Conservation (phyloP, 1,140 invertebrate genomes). For the Battus philenor region DNA sequence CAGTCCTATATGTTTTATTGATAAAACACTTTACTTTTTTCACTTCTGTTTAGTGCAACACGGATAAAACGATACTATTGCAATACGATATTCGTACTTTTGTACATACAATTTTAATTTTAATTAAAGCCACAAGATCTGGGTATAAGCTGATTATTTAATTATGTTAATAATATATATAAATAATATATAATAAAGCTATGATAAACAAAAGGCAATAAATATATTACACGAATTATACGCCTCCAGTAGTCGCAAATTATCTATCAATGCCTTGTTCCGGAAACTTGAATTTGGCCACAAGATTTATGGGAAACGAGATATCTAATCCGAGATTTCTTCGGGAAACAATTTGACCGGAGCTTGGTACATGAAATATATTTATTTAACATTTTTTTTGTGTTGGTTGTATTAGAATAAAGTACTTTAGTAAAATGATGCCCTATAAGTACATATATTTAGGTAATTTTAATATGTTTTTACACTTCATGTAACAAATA, state of each 20-base stretch:
- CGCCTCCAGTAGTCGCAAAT: not conserved
- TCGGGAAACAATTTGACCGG: slow-evolving; percentile 10
- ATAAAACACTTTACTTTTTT: slow-evolving; percentile 24
- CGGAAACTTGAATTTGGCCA: slow-evolving; percentile 7
- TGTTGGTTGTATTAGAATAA: too few relatives aligned
- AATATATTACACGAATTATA: not conserved
- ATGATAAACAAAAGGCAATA: slow-evolving; percentile 1
- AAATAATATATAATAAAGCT: not conserved
- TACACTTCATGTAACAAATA: too few relatives aligned
- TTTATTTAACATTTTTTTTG: too few relatives aligned
- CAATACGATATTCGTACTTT: not conserved
- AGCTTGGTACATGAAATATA: too few relatives aligned
- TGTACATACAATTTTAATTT: not conserved
- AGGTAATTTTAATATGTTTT: too few relatives aligned
- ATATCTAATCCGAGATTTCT: not conserved
- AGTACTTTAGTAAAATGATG: too few relatives aligned
- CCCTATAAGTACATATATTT: too few relatives aligned
- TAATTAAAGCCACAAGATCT: not conserved
- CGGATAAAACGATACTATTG: not conserved
- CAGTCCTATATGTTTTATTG: slow-evolving; percentile 52
- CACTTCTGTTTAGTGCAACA: not conserved
- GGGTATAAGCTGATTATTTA: not conserved
- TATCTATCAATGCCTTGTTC: not conserved
- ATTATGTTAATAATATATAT: not conserved
- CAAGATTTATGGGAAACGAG: slow-evolving; percentile 3